phyloP scores from a whole-genome alignment of 2,888 invertebrate genomes.

The Amorpha juglandis region DNA sequence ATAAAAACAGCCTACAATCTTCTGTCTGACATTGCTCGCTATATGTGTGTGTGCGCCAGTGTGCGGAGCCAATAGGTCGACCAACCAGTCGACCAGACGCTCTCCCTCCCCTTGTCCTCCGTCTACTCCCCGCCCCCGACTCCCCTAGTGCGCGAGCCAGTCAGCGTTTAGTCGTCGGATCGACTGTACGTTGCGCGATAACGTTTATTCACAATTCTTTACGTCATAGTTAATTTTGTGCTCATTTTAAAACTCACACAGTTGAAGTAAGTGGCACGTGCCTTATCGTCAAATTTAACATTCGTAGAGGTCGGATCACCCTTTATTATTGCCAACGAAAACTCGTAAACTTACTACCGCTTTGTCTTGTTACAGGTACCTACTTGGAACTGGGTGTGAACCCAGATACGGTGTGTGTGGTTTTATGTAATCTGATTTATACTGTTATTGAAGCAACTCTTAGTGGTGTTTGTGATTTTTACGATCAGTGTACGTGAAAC shows the following conservation, averaged over 20 bases:
- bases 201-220: constrained; percentile 57
- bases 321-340: constrained; percentile 43
- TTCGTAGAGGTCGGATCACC: constrained; percentile 40
- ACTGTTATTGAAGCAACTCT: constrained; percentile 63
- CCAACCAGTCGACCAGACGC: constrained; percentile 81
- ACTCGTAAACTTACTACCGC: constrained; percentile 67
- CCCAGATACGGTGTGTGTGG: constrained; percentile 79
- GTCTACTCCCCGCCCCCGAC: constrained; percentile 66
- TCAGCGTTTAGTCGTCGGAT: constrained; percentile 65
- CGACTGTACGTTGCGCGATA: constrained; percentile 49
- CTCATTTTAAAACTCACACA: constrained; percentile 61
- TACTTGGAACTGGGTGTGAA: constrained; percentile 81
- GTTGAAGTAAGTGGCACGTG: constrained; percentile 65
- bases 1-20: constrained; percentile 71
- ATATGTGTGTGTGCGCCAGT: constrained; percentile 68
- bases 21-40: constrained; percentile 65
- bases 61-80: constrained; percentile 78
- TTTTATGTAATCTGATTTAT: constrained; percentile 80
- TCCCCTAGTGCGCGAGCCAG: constrained; percentile 71
- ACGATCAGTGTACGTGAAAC: constrained; percentile 51
- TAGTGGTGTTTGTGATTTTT: constrained; percentile 59
- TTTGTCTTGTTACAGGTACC: constrained; percentile 84
- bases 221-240: constrained; percentile 78
- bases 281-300: constrained; percentile 46
- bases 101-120: constrained; percentile 78